Evolutionary conservation across 2,888 invertebrate genomes (phyloP), one percentile per base, ranked within the genome.

Genomic region (Drymonia ruficornis): DNA sequence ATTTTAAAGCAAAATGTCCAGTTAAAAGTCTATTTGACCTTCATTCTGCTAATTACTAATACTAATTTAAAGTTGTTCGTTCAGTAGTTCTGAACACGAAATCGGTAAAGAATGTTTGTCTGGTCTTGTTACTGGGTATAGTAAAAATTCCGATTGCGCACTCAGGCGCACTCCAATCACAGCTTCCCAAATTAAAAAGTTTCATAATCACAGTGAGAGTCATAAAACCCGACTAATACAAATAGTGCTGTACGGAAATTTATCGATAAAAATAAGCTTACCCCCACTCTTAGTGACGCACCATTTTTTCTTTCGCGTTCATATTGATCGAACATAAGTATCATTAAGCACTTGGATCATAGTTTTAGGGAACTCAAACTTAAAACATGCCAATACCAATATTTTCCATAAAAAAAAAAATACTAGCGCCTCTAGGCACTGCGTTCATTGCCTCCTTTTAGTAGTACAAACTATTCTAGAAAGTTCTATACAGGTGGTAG

Each of bases 221-320:
- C 81, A 83, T 87, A 86, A 87, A 87, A 86, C 80, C 78, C 76
- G 72, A 78, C 76, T 80, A 81, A 78, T 81, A 81, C 74, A 72
- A 81, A 76, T 85, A 87, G 86, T 85, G 86, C 82, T 85, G 86
- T 78, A 72, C 75, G 71, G 65, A 63, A 65, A 70, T 73, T 71
- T 76, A 75, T 15, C 28, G 11, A 43, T 16, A 40, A 9, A 16
- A 36, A 13, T 12, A 0, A 7, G 23, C n/a, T n/a, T n/a, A n/a
- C n/a, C n/a, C n/a, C n/a, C n/a, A 13, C 34, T 1, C 12, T 13
- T 36, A 6, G 13, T 2, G n/a, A 36, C 2, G 7, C n/a, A 3
- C n/a, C n/a, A 5, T 36, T n/a, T 11, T 31, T 9, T 31, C 9
- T 11, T 31, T 11, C 11, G 23, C 23, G 4, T 6, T 23, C 23